Base-by-base conservation (phyloP, 2,888 invertebrate genomes). In the Andrena bicolor region DNA sequence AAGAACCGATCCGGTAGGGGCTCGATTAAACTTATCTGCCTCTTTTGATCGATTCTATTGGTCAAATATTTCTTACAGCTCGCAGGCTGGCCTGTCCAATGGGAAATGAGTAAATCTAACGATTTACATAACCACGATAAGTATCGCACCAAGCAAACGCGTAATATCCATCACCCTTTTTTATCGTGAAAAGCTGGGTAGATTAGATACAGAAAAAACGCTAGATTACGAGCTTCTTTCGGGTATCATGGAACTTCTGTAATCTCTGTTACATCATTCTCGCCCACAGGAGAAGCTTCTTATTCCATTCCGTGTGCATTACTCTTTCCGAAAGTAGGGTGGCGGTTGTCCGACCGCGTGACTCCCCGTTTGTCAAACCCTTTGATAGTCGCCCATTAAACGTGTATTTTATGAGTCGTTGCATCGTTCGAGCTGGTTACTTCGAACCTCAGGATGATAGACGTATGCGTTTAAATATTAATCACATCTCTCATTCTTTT, bases 71-170 rank as follows among this genome's bases (percentile, higher is more conserved):
- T 4, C 7, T 10, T 20, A 23, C 56, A 23, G 3, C 20, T 10
- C 56, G 56, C 23, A 1, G 10, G 10, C 26, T 51, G 20, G 10
- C 10, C 20, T 10, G 56, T 2, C 23, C 23, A 26, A 56, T 26
- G 56, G 23, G 23, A 4, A 56, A 26, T 26, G 10, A n/a, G 26
- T 32, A 7, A 56, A 56, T 26, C 35, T 5, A 7, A 56, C 26
- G 26, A 41, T 69, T 69, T 69, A 26, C 56, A 41, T 69, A 58
- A 32, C n/a, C n/a, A 20, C 10, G 32, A 20, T 26, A 26, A 26
- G 41, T 26, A 35, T 41, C 26, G 16, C 10, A 4, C 7, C 2
- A 5, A 26, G 1, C 26, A 26, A n/a, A 26, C 23, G 41, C 6
- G 41, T 69, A 69, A 28, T 69, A 26, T 56, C 8, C 32, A 56